These are phyloP conservation scores for Unio pictorum DNA, from an alignment of 2,888 invertebrate genomes.

Conservation along the genomic window DNA sequence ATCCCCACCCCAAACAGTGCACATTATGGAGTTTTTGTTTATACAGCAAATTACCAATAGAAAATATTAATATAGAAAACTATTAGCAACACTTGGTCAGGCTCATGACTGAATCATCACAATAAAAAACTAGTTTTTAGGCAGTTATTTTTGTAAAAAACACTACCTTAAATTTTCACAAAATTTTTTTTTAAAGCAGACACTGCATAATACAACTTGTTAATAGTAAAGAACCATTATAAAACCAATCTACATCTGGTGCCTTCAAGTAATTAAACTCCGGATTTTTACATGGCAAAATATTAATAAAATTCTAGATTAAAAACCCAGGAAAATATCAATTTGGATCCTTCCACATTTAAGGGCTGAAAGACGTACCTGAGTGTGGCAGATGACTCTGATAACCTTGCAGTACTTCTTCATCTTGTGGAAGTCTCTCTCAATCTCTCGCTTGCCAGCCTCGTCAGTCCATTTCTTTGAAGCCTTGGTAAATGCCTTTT, in stretches of 20 bases:
- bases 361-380: conserved; percentile 76
- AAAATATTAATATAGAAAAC: background rate
- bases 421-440: conserved; percentile 96
- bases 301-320: background rate
- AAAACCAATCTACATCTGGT: too few relatives aligned
- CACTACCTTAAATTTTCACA: too few relatives aligned
- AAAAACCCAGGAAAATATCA: background rate
- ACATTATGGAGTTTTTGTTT: background rate
- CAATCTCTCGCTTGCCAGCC: conserved; percentile 95
- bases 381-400: conserved; percentile 97
- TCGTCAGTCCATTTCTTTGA: conserved; percentile 99
- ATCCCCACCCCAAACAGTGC: too few relatives aligned
- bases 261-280: too few relatives aligned
- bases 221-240: too few relatives aligned
- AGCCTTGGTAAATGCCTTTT: conserved; percentile 99
- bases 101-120: too few relatives aligned
- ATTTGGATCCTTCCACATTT: background rate
- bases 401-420: conserved; percentile 98
- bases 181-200: too few relatives aligned
- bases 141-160: too few relatives aligned
- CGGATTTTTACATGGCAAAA: background rate
- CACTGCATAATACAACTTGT: too few relatives aligned
- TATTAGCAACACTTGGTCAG: background rate
- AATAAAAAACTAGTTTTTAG: too few relatives aligned
- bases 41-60: conserved; percentile 1